Evolutionary conservation across 2,113 vertebrate genomes (phyloP).

Genomic region (Falco punctatus): DNA sequence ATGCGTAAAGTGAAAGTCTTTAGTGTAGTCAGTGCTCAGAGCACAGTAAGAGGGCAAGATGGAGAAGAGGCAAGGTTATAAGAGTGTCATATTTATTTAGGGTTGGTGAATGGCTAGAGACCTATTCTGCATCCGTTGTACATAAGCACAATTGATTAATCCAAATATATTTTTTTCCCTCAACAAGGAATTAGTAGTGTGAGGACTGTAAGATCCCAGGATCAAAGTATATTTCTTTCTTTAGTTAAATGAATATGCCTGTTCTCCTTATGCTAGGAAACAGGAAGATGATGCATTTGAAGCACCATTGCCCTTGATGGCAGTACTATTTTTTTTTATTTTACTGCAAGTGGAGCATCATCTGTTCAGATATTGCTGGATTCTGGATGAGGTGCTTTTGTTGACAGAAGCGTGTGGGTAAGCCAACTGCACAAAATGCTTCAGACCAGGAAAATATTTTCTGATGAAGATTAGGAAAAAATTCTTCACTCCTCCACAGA

Average conservation of each 20-base stretch:
- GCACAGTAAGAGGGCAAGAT: background rate
- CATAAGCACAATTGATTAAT: background rate
- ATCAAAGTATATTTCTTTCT: background rate
- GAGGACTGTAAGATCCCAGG: background rate
- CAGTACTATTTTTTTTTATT: background rate
- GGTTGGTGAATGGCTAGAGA: background rate
- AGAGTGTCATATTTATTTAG: background rate
- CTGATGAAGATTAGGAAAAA: background rate
- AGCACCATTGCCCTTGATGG: background rate
- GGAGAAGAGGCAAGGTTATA: background rate
- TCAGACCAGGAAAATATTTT: background rate
- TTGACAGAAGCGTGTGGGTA: background rate
- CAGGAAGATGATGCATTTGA: background rate
- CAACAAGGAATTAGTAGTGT: background rate
- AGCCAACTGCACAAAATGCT: background rate
- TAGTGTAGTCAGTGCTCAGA: background rate
- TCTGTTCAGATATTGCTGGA: background rate
- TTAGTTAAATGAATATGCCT: background rate
- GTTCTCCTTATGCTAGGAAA: background rate
- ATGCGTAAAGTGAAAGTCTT: background rate
- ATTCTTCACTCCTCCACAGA: background rate
- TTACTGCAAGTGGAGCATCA: background rate
- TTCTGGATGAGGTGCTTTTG: background rate
- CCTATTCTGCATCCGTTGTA: background rate
- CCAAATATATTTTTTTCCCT: background rate